A percentile compares a stretch with the other conserved stretches of the same genome.
phyloP scores from a whole-genome alignment of 2,888 invertebrate genomes.

The Anthrax anthrax region DNA sequence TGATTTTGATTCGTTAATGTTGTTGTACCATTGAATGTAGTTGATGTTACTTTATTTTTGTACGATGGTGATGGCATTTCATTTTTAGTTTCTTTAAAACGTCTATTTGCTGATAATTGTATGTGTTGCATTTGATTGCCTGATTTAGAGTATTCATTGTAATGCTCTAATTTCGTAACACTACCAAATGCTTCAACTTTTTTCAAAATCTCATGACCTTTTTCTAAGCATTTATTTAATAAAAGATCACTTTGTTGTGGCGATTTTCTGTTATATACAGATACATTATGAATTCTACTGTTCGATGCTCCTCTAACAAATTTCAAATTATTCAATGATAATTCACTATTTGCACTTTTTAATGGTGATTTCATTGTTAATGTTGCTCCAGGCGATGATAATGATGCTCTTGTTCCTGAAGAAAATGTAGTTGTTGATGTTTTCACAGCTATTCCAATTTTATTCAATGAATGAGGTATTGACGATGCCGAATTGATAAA shows the following conservation, averaged over 20 bases:
- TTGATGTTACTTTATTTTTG: background rate
- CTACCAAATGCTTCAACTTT: constrained; percentile 26
- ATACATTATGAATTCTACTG: constrained; percentile 1
- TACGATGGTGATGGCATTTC: background rate
- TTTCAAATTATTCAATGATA: constrained; percentile 8
- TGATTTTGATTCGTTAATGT: background rate
- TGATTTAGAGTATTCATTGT: background rate
- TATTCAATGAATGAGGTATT: constrained; percentile 16
- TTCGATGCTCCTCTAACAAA: background rate
- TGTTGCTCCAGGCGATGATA: background rate
- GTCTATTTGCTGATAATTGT: background rate
- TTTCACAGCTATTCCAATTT: constrained; percentile 12
- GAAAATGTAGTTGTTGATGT: background rate
- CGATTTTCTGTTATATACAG: background rate
- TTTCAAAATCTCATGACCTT: constrained; percentile 29
- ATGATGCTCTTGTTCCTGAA: background rate
- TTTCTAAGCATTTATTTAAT: constrained; percentile 30
- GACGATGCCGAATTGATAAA: constrained; percentile 13
- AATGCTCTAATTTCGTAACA: constrained; percentile 12
- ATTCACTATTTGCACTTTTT: constrained; percentile 14
- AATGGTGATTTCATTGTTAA: constrained; percentile 1
- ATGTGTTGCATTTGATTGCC: background rate
- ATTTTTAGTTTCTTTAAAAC: background rate
- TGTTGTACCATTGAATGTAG: background rate
- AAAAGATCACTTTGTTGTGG: constrained; percentile 21